These are phyloP conservation scores for Serilophus lunatus DNA, from an alignment of 2,113 vertebrate species.

Conservation along the genomic window DNA sequence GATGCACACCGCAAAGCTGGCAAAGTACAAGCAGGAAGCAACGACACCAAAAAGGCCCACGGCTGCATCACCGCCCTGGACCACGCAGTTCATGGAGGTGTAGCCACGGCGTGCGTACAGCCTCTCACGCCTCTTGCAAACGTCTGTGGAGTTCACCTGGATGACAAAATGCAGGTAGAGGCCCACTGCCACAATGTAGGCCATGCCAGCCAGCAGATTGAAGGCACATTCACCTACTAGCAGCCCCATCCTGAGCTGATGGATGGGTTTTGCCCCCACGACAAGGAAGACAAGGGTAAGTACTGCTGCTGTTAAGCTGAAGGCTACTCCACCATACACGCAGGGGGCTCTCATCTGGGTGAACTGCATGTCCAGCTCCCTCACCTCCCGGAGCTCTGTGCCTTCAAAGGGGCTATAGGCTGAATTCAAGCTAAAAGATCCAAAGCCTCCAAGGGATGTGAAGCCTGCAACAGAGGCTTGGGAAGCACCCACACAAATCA, in stretches of 20 bases:
- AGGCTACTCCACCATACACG: conserved; percentile 79
- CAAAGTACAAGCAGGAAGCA: conserved; percentile 72
- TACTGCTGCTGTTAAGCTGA: conserved; percentile 70
- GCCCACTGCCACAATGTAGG: conserved; percentile 76
- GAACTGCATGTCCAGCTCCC: conserved; percentile 85
- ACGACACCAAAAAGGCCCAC: conserved; percentile 77
- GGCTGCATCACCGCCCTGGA: conserved; percentile 78
- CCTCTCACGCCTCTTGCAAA: conserved; percentile 75
- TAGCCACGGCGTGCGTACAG: conserved; percentile 80
- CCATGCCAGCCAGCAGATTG: conserved; percentile 65
- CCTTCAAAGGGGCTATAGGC: conserved; percentile 83
- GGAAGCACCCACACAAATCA: conserved; percentile 79
- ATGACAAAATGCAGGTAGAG: conserved; percentile 86
- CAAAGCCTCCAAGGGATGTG: conserved; percentile 67
- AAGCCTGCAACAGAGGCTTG: conserved; percentile 77
- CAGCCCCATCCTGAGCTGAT: conserved; percentile 67
- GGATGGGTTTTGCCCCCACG: conserved; percentile 75
- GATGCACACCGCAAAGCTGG: conserved; percentile 68
- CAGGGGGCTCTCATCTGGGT: conserved; percentile 87
- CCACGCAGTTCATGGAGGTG: conserved; percentile 84
- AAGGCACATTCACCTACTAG: conserved; percentile 77
- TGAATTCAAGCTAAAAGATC: conserved; percentile 73
- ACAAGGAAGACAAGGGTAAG: conserved; percentile 84
- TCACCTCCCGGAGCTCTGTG: conserved; percentile 77
- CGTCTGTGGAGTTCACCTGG: conserved; percentile 78